These are phyloP conservation scores for Drosophila kepulauana DNA, from an alignment of 1,140 invertebrate genomes.

Conservation along the genomic window DNA sequence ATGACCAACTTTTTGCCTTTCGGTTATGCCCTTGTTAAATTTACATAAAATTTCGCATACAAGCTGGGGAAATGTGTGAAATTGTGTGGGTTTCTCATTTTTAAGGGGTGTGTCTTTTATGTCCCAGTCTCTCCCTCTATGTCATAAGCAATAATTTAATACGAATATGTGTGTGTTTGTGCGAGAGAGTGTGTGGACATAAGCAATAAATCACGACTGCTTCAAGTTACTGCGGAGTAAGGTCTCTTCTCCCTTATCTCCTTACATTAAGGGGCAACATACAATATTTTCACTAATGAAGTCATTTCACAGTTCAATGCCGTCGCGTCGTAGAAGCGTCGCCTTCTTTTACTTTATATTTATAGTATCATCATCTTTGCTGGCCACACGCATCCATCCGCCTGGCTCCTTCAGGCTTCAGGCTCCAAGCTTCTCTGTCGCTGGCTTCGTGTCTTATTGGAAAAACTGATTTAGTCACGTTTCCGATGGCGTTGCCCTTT, in stretches of 20 bases:
- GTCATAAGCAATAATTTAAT: constrained; percentile 29
- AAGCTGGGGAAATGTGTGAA: constrained; percentile 39
- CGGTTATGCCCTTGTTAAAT: constrained; percentile 69
- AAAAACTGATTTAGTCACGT: constrained; percentile 82
- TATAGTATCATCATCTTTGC: constrained; percentile 73
- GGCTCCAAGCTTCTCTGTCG: background rate
- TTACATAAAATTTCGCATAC: constrained; percentile 63
- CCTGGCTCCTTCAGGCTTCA: constrained; percentile 19
- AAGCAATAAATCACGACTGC: constrained; percentile 64
- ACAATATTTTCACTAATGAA: constrained; percentile 82
- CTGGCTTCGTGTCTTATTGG: constrained; percentile 76
- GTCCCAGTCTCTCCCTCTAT: background rate
- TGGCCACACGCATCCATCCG: constrained; percentile 51
- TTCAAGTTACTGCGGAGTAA: constrained; percentile 13
- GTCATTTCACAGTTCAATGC: constrained; percentile 83
- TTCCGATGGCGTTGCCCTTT: constrained; percentile 58
- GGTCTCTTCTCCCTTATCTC: background rate
- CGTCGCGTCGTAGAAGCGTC: constrained; percentile 29
- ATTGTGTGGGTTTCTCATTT: constrained; percentile 16
- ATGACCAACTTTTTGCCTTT: constrained; percentile 61
- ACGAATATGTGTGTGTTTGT: constrained; percentile 1
- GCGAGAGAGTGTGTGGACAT: background rate
- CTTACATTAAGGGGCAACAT: constrained; percentile 39
- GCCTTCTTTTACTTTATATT: constrained; percentile 45
- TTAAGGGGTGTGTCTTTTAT: background rate